These are phyloP conservation scores for Thymelicus lineola DNA, from an alignment of 2,888 invertebrate genomes.

Conservation along the genomic window DNA sequence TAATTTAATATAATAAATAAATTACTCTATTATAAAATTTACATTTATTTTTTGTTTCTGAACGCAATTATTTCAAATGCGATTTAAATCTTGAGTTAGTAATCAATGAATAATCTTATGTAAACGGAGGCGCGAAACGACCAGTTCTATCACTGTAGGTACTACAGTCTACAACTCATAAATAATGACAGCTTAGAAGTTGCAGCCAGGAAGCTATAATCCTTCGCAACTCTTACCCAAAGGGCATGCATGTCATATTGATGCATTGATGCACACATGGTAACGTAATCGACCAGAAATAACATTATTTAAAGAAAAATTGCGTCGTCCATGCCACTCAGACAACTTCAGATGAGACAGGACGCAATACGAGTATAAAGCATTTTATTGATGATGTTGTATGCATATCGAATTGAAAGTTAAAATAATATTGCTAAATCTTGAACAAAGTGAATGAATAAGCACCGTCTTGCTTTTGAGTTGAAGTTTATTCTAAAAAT, in stretches of 20 bases:
- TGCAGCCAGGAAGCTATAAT: not conserved
- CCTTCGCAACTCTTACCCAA: not conserved
- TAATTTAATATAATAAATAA: no score
- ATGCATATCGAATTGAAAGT: not conserved
- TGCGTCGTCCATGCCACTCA: not conserved
- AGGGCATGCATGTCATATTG: slow-evolving; percentile 12
- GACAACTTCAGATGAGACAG: not conserved
- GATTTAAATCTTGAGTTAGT: no score
- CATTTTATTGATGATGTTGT: not conserved
- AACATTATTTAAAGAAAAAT: slow-evolving; percentile 7
- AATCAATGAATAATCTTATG: no score
- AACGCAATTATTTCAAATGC: no score
- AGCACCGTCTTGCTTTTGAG: not conserved
- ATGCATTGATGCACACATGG: not conserved
- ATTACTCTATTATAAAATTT: no score
- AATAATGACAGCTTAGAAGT: not conserved
- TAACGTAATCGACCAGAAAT: slow-evolving; percentile 13
- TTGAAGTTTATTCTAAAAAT: no score
- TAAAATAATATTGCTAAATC: not conserved
- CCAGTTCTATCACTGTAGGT: no score
- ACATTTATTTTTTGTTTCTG: no score
- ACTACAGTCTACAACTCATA: no score
- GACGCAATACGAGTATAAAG: not conserved
- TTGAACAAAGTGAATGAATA: not conserved
- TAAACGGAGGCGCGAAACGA: no score